These are phyloP conservation scores for Margarornis squamiger DNA, from an alignment of 2,797 vertebrate species.

Conservation along the genomic window DNA sequence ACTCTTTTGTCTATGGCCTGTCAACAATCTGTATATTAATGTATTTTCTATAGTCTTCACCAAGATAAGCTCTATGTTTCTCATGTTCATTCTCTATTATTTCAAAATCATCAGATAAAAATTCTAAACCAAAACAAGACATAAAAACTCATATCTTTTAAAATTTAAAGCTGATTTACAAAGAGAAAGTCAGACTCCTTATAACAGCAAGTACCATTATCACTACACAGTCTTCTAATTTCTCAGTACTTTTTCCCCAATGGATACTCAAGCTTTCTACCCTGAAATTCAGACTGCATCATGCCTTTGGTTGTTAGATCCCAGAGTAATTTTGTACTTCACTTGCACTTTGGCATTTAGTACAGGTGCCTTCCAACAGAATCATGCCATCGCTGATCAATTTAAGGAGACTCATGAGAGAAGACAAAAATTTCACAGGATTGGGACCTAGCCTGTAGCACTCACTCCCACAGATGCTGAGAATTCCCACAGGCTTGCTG, in stretches of 20 bases:
- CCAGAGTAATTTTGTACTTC: not conserved
- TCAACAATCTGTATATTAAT: not conserved
- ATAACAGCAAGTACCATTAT: not conserved
- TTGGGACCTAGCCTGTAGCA: constrained; percentile 15
- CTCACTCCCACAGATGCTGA: constrained; percentile 25
- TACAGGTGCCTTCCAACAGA: not conserved
- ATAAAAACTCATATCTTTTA: not conserved
- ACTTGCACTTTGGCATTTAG: not conserved
- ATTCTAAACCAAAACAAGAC: not conserved
- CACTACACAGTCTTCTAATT: not conserved
- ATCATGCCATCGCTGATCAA: not conserved
- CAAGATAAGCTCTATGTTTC: not conserved
- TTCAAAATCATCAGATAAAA: not conserved
- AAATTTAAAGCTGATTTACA: not conserved
- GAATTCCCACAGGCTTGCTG: not conserved
- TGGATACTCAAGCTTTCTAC: not conserved
- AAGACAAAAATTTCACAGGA: constrained; percentile 20
- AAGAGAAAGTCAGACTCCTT: not conserved
- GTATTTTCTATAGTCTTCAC: not conserved
- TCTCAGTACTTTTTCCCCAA: not conserved
- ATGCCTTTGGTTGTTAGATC: not conserved
- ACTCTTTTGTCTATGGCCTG: not conserved
- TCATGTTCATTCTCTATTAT: not conserved
- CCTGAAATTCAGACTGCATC: not conserved
- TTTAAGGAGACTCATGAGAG: not conserved